Evolutionary conservation across 2,113 vertebrate species (phyloP).

Genomic region (Gnathonemus echidnorhynchus): DNA sequence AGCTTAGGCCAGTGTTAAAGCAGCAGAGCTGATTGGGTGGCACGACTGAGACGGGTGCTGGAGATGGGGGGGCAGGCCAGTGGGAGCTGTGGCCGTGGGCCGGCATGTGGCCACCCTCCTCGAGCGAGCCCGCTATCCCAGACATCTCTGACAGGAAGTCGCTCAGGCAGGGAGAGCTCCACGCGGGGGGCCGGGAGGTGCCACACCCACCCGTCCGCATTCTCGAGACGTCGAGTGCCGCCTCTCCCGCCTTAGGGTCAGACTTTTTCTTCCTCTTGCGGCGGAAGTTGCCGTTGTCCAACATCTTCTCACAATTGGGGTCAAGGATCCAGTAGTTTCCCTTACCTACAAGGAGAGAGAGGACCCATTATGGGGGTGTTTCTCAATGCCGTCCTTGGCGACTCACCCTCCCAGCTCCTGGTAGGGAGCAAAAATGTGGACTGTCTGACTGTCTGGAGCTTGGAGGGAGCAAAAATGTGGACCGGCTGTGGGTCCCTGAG

Average conservation of each 20-base stretch:
- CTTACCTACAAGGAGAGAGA: constrained; percentile 65
- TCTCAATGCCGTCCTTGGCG: not conserved
- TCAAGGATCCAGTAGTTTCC: constrained; percentile 98
- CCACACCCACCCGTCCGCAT: constrained; percentile 40
- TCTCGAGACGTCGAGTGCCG: constrained; percentile 30
- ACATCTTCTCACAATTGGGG: constrained; percentile 94
- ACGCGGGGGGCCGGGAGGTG: constrained; percentile 44
- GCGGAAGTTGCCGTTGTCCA: constrained; percentile 93
- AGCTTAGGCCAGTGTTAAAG: constrained; percentile 63
- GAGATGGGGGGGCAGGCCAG: constrained; percentile 61
- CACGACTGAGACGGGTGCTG: constrained; percentile 36
- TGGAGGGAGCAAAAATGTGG: not conserved
- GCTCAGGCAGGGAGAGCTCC: constrained; percentile 56
- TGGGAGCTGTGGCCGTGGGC: constrained; percentile 62
- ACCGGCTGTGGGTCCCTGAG: not conserved
- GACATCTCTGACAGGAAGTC: constrained; percentile 72
- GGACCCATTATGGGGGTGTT: not conserved
- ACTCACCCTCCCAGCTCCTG: not conserved
- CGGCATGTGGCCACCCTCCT: constrained; percentile 40
- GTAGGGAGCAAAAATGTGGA: not conserved
- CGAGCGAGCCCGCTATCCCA: constrained; percentile 62
- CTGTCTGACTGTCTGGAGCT: not conserved
- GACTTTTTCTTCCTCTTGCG: constrained; percentile 88
- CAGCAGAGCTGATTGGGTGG: constrained; percentile 67
- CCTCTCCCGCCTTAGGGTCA: constrained; percentile 41